Conservation (phyloP, 2,113 vertebrate species). For the Aramus guarauna region DNA sequence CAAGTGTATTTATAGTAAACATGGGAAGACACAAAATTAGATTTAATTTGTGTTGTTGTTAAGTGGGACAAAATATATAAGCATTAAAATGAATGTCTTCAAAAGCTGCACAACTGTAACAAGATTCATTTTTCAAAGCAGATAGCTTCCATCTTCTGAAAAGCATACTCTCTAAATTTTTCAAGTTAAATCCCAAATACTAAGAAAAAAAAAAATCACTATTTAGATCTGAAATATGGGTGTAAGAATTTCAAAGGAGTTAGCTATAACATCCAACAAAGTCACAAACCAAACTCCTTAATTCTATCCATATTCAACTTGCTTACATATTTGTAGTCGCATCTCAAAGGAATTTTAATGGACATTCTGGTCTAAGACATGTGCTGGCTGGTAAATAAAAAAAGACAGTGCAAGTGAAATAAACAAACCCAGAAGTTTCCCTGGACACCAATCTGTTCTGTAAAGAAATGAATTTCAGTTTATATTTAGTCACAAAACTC, state of each 20-base stretch:
- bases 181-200: neutral
- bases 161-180: neutral
- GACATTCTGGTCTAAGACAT: neutral
- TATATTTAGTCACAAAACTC: neutral
- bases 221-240: neutral
- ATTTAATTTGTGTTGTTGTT: neutral
- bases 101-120: neutral
- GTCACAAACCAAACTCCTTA: neutral
- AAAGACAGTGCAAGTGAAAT: neutral
- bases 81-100: neutral
- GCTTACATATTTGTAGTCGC: neutral
- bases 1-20: slow-evolving; percentile 27
- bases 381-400: neutral
- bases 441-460: neutral
- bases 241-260: neutral
- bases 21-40: neutral
- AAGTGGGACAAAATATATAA: neutral
- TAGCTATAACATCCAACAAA: neutral
- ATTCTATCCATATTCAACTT: neutral
- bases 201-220: neutral
- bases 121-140: neutral
- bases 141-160: neutral
- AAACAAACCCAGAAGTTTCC: neutral
- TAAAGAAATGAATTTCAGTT: neutral
- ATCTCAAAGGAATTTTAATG: neutral